Evolutionary conservation across 2,113 vertebrate species (phyloP), one percentile per base, ranked within the genome.

Genomic region (Anser brachyrhynchus): DNA sequence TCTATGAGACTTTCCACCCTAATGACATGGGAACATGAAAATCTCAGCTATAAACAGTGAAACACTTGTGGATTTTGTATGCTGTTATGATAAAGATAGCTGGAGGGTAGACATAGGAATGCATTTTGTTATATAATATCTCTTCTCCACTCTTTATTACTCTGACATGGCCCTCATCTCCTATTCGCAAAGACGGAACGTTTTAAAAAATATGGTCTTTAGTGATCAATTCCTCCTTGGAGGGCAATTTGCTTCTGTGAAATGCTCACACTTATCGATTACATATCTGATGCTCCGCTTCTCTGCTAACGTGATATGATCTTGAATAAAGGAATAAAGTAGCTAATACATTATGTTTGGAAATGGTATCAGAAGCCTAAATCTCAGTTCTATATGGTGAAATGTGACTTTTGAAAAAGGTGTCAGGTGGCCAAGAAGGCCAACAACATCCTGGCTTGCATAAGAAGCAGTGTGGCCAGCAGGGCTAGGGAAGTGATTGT

Each of bases 161-260:
- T 66, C 49, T 58, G 44, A 62, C 15, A 25, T 51, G 39, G 70
- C 35, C 43, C 11, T 22, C 33, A 46, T 72, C 35, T 84, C 39
- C 84, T 75, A 61, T 33, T 83, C 39, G 35, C 9, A 39, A 82
- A 79, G 66, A 65, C 49, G 44, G 43, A 87, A 46, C 7, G 31
- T 65, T 69, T 87, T 80, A 29, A 4, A 59, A 64, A 84, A 46
- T n/a, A 61, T 23, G 57, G 57, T 91, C 57, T 64, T 94, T 13
- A 52, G 81, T 58, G 74, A 71, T 72, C 66, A 44, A 71, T 82
- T 73, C n/a, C 80, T 91, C 84, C 72, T 46, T 31, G 33, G 80
- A 94, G 80, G 35, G 49, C 41, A 82, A 65, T 87, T 87, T 87
- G 28, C 55, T 90, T 46, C 81, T 52, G 39, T 39, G 77, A 89